These are phyloP conservation scores for Megalops cyprinoides DNA, from an alignment of 2,797 vertebrate species.

Conservation along the genomic window DNA sequence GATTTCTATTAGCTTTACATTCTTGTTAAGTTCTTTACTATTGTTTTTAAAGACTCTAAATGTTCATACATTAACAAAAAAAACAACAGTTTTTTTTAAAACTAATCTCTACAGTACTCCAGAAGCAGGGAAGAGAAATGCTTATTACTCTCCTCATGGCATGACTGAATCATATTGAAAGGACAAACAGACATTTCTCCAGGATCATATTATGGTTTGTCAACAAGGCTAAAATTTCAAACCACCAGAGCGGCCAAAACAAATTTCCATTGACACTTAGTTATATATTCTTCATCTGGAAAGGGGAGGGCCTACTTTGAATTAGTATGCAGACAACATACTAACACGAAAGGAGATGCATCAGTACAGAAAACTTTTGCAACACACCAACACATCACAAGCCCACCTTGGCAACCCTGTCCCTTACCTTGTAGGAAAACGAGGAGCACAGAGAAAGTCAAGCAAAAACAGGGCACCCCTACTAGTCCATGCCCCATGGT, in stretches of 20 bases:
- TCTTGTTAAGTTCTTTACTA: not conserved
- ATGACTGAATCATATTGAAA: not conserved
- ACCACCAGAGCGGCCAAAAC: not conserved
- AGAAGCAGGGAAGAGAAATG: not conserved
- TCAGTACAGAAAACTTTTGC: too few relatives aligned
- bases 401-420: not conserved
- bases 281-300: not conserved
- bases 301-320: not conserved
- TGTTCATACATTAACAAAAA: not conserved
- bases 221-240: too few relatives aligned
- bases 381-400: not conserved
- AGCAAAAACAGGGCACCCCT: conserved; percentile 63
- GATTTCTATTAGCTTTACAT: too few relatives aligned
- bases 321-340: not conserved
- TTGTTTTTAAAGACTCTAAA: not conserved
- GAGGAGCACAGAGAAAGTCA: conserved; percentile 52
- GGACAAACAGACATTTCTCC: not conserved
- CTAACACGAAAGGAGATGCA: not conserved
- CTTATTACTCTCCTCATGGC: not conserved
- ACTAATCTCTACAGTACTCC: too few relatives aligned
- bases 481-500: conserved; percentile 75
- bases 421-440: conserved; percentile 63
- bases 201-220: not conserved
- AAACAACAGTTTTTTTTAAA: not conserved
- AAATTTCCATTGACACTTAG: not conserved